Evolutionary conservation across 1,140 invertebrate species (phyloP).

Genomic region (Temnothorax curvispinosus): DNA sequence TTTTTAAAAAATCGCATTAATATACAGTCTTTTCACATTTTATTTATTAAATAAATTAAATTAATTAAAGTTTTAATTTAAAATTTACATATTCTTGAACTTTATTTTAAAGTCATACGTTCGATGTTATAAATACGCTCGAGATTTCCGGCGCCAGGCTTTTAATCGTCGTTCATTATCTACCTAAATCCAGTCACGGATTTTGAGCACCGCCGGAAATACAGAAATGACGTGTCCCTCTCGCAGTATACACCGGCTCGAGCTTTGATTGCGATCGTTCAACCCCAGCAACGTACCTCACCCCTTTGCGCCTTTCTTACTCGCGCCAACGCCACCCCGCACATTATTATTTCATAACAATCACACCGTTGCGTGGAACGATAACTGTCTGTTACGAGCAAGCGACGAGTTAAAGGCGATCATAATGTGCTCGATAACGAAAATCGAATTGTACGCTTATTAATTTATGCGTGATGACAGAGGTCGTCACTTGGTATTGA

Average conservation of each 20-base stretch:
- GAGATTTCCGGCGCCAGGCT: neutral
- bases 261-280: slow-evolving; percentile 74
- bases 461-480: neutral
- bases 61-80: too few relatives aligned
- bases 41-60: neutral
- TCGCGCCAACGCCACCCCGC: slow-evolving; percentile 20
- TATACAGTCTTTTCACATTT: neutral
- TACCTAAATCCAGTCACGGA: slow-evolving; percentile 40
- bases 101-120: neutral
- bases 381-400: slow-evolving; percentile 65
- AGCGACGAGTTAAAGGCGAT: slow-evolving; percentile 49
- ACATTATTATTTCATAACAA: slow-evolving; percentile 79
- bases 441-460: slow-evolving; percentile 22
- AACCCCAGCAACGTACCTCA: slow-evolving; percentile 60
- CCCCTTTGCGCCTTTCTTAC: slow-evolving; percentile 55
- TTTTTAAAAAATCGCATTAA: neutral
- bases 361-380: slow-evolving; percentile 63
- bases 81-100: neutral
- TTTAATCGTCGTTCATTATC: slow-evolving; percentile 58
- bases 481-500: neutral
- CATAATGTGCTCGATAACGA: neutral
- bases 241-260: slow-evolving; percentile 65
- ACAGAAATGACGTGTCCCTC: slow-evolving; percentile 72
- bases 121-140: neutral
- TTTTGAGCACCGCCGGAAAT: slow-evolving; percentile 73